Evolutionary conservation across 2,888 invertebrate species (phyloP).

Genomic region (Oasisia sp.): DNA sequence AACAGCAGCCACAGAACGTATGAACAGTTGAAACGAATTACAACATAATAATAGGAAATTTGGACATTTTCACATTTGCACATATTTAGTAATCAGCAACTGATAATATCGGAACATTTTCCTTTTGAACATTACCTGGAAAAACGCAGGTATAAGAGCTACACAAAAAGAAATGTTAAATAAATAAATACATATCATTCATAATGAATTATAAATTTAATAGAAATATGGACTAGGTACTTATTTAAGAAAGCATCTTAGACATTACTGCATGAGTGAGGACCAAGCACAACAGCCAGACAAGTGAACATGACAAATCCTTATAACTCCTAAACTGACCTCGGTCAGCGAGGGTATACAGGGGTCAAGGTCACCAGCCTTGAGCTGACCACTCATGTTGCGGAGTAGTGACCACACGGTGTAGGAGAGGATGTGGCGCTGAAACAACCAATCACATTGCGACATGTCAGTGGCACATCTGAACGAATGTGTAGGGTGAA

Average conservation of each 20-base stretch:
- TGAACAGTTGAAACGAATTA: too few species aligned
- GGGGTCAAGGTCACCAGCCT: constrained; percentile 81
- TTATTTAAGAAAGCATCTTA: background rate
- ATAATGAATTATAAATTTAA: too few species aligned
- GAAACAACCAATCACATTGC: constrained; percentile 24
- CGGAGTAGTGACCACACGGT: constrained; percentile 86
- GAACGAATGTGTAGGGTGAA: constrained; percentile 27
- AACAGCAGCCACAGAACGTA: too few species aligned
- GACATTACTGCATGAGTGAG: background rate
- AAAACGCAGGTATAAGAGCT: too few species aligned
- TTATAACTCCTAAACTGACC: constrained; percentile 65
- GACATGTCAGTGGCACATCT: background rate
- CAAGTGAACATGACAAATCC: background rate
- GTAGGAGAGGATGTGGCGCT: constrained; percentile 88
- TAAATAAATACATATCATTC: too few species aligned
- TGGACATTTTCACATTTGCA: too few species aligned
- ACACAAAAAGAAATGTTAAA: too few species aligned
- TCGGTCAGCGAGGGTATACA: constrained; percentile 82
- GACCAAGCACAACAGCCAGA: background rate
- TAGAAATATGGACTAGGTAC: too few species aligned
- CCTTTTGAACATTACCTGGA: too few species aligned
- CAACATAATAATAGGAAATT: too few species aligned
- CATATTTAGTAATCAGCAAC: too few species aligned
- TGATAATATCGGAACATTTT: too few species aligned
- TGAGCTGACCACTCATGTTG: constrained; percentile 74